A percentile compares a stretch with the other conserved stretches of the same genome.
phyloP scores from a whole-genome alignment of 30 jellyfish, hydroid and myxozoan genomes.

The Pseudorhiza aurosa region DNA sequence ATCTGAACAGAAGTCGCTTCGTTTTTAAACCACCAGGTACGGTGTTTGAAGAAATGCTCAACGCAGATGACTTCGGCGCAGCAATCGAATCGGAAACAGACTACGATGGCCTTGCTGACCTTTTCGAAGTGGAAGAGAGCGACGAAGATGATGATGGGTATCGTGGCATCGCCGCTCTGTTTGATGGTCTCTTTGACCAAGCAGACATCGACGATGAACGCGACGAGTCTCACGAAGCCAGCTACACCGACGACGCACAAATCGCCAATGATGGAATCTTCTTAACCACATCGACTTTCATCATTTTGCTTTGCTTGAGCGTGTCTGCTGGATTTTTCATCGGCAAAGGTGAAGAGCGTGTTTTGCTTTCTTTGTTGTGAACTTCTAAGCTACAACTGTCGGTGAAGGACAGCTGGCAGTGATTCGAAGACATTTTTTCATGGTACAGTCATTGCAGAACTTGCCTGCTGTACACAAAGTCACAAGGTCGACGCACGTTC shows the following conservation, averaged over 20 bases:
- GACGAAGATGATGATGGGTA: not conserved
- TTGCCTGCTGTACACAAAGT: too few relatives aligned
- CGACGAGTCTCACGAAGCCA: not conserved
- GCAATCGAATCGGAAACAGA: constrained; percentile 25
- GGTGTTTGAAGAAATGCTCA: not conserved
- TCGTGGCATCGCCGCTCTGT: not conserved
- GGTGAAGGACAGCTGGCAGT: too few relatives aligned
- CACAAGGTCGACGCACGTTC: too few relatives aligned
- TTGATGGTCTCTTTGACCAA: not conserved
- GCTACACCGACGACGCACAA: constrained; percentile 1
- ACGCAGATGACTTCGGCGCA: not conserved
- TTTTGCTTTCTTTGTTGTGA: too few relatives aligned
- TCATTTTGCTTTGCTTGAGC: constrained; percentile 60
- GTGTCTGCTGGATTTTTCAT: constrained; percentile 48
- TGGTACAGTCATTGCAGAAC: too few relatives aligned
- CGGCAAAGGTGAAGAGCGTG: constrained; percentile 57
- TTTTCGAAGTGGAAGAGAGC: constrained; percentile 17
- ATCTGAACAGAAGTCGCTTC: too few relatives aligned
- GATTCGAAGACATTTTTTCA: too few relatives aligned
- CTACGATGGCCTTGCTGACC: constrained; percentile 46
- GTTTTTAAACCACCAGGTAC: not conserved
- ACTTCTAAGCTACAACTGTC: too few relatives aligned
- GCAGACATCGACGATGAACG: not conserved
- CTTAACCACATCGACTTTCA: constrained; percentile 56
- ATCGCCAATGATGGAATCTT: constrained; percentile 54